phyloP scores from a whole-genome alignment of 2,797 vertebrate species.

The Erpetoichthys calabaricus region DNA sequence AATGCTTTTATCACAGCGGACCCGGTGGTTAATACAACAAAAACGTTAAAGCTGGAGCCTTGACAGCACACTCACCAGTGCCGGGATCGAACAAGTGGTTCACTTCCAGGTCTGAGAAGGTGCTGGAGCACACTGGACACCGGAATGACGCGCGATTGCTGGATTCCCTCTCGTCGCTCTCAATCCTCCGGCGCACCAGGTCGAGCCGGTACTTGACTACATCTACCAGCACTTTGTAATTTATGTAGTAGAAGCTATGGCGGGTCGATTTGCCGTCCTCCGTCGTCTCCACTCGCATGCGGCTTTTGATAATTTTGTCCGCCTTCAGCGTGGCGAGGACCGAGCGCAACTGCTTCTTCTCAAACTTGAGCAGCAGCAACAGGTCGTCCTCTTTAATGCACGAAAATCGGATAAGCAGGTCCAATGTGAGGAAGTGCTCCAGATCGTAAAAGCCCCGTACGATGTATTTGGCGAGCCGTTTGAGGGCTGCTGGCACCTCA shows the following conservation, averaged over 20 bases:
- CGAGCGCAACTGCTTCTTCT: conserved; percentile 25
- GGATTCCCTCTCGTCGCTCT: conserved; percentile 28
- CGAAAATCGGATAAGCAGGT: conserved; percentile 27
- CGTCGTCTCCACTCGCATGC: conserved; percentile 21
- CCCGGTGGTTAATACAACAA: too few relatives aligned
- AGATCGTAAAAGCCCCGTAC: conserved; percentile 32
- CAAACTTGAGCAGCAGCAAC: conserved; percentile 31
- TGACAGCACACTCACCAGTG: conserved; percentile 24
- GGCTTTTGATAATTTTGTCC: conserved; percentile 35
- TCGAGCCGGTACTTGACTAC: conserved; percentile 43
- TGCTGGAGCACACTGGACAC: conserved; percentile 32
- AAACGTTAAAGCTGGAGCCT: too few relatives aligned
- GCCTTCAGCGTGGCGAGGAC: conserved; percentile 30
- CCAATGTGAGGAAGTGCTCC: conserved; percentile 28
- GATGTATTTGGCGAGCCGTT: conserved; percentile 32
- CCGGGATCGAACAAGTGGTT: conserved; percentile 37
- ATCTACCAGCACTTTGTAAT: conserved; percentile 41
- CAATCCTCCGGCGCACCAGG: conserved; percentile 32
- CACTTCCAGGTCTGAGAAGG: conserved; percentile 35
- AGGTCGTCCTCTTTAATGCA: conserved; percentile 40
- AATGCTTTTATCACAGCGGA: too few relatives aligned
- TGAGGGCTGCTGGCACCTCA: conserved; percentile 27
- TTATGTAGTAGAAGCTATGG: conserved; percentile 42
- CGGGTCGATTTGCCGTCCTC: conserved; percentile 27
- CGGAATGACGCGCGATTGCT: conserved; percentile 36